phyloP scores from a whole-genome alignment of 2,113 vertebrate genomes.

The Tyto alba region DNA sequence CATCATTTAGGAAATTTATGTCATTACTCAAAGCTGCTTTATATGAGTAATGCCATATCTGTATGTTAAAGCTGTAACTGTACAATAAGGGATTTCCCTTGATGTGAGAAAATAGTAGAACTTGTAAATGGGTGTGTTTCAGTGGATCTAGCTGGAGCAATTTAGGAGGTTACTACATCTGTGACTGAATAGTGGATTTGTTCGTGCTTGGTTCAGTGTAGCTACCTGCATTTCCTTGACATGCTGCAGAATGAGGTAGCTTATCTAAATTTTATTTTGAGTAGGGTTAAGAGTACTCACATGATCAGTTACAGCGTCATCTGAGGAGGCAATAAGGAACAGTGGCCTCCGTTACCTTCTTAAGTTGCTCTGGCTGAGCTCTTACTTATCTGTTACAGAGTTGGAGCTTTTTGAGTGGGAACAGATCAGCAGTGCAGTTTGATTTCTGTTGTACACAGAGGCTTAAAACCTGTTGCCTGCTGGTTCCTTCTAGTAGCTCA shows the following conservation, averaged over 20 bases:
- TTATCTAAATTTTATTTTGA: not conserved
- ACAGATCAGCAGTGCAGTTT: not conserved
- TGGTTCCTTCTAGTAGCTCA: not conserved
- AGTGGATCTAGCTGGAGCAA: not conserved
- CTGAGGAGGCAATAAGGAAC: not conserved
- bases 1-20: not conserved
- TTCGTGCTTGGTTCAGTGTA: not conserved
- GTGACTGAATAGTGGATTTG: not conserved
- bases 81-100: not conserved
- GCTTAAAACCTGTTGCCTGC: not conserved
- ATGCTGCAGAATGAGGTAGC: not conserved
- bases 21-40: not conserved
- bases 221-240: not conserved
- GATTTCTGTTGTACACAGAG: fast-evolving
- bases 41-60: not conserved
- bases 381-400: fast-evolving
- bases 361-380: not conserved
- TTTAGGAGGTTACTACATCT: not conserved
- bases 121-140: not conserved
- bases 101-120: not conserved
- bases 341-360: not conserved
- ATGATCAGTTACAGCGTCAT: not conserved
- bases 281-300: not conserved
- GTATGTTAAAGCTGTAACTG: not conserved
- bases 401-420: not conserved